Base-by-base conservation (phyloP, 2,888 invertebrate species). In the Chaitophorus viminalis region DNA sequence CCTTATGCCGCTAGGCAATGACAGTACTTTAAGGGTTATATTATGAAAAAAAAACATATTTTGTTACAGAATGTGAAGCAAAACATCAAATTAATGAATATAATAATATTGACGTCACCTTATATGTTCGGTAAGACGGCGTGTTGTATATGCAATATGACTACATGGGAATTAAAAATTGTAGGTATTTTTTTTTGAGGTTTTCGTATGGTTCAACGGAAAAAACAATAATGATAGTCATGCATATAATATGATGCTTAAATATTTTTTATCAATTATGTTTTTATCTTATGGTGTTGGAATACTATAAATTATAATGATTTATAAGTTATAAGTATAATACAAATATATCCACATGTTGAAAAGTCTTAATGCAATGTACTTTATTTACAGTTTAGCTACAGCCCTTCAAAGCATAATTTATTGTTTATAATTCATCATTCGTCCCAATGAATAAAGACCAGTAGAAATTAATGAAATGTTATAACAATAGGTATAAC, bases 101-200 rank as follows among this genome's bases (percentile, higher is more conserved):
- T 65, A 17, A n/a, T n/a, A n/a, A 36, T 3, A 3, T 11, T 46
- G 46, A 11, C 0, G 14, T 14, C 39, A n/a, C n/a, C 46, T 31
- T 21, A 21, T 29, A 68, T n/a, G 46, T 70, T 74, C 9, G 1
- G 9, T 52, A 33, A 46, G 68, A 78, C 86, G 86, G 86, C 86
- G 86, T 21, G 36, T 72, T 36, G 72, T 70, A 9, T 78, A 86
- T 70, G 86, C 86, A 86, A 86, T 72, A 29, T 79, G 21, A 29
- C n/a, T 86, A 68, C 86, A 70, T 17, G 11, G n/a, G 31, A 31
- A 70, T 17, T 68, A 68, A 68, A n/a, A 29, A 29, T 68, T 9
- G n/a, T n/a, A 2, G 29, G 29, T 29, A 68, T 54, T n/a, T n/a
- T 68, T 29, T 68, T 60, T 60, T 5, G 21, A 60, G 60, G 25